Base-by-base conservation (phyloP, 35 echinoderm and acorn worm species). In the Strongylocentrotus purpuratus region DNA sequence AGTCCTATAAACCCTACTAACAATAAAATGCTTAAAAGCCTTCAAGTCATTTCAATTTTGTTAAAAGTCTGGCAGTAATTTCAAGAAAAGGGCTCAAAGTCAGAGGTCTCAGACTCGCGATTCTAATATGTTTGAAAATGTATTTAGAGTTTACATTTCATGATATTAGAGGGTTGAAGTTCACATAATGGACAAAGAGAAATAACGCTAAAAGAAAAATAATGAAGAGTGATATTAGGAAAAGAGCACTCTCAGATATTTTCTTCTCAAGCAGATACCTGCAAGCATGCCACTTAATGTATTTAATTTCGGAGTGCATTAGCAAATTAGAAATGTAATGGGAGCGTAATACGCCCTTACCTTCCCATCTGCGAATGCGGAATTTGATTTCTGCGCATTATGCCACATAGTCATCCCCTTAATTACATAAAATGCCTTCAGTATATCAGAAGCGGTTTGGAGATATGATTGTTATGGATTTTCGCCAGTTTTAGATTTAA, bases 281-380 rank as follows among this genome's bases (percentile, higher is more conserved):
- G 32, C 87, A 5, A 89, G 87, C 87, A 18, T 15, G 2, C 87
- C 87, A 89, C 87, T 93, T 93, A 93, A 93, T 93, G 91, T 58
- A 93, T 93, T 93, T 93, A 93, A 93, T 93, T 93, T 58, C 91
- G 46, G 46, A 58, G 91, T 93, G 91, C 91, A 93, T 93, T 93
- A 93, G 91, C 20, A 93, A 93, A 93, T 93, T 93, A 93, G 91
- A 50, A 93, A 58, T 93, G 91, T 93, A 93, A 93, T 58, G 91
- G 46, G 33, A 32, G 33, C 46, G 48, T 93, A 93, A 93, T 93
- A 32, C 47, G 46, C 45, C 87, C 87, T 89, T 46, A 89, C 87
- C 87, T 45, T 89, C 33, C 20, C 45, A 89, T 45, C 87, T 89
- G 87, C 32, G 33, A 46, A 89, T 78, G 45, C 9, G 87, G 87